Evolutionary conservation across 2,888 invertebrate species (phyloP), one percentile per base, ranked within the genome.

Genomic region (Argyra leucocephala): DNA sequence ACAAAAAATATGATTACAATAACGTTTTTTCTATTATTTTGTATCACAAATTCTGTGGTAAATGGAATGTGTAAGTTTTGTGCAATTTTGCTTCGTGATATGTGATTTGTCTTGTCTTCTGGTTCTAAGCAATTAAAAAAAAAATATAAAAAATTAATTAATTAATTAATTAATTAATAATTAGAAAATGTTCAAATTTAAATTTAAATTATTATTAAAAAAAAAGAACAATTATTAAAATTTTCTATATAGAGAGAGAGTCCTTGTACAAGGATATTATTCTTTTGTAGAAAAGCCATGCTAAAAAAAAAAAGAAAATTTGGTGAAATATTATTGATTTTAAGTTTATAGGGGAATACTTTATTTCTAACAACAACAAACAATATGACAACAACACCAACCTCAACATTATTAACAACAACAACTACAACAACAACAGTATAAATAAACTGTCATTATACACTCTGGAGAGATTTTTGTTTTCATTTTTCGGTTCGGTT

Each of bases 41-140:
- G n/a, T 59, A 59, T 18, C 23, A 23, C 23, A 23, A 59, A 18
- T 24, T 24, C 12, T 23, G 12, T 59, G 18, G 23, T 59, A 59
- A 59, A 59, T 59, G 59, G 23, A 23, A 59, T 59, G 59, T 23
- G 59, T 59, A 59, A 59, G 59, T 59, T n/a, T n/a, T n/a, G 59
- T 59, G 23, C 48, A 48, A 48, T 48, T 48, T 48, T 48, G 48
- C 15, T 48, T 48, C 48, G 48, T 48, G 15, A 48, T 48, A 48
- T 48, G 48, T 18, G 48, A 48, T 48, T 48, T 48, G 48, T 48
- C 48, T 48, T 48, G 18, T 48, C 15, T 48, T 48, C 48, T 48
- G 48, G 48, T 15, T 18, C 9, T 15, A 15, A 48, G 48, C 15
- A 15, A 48, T 18, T 5, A 31, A 31, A 31, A 31, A 31, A 31